A percentile compares a stretch with the other conserved stretches of the same genome.
These are phyloP conservation scores for Danio jaintianensis DNA, from an alignment of 2,797 vertebrate genomes.

Conservation along the genomic window DNA sequence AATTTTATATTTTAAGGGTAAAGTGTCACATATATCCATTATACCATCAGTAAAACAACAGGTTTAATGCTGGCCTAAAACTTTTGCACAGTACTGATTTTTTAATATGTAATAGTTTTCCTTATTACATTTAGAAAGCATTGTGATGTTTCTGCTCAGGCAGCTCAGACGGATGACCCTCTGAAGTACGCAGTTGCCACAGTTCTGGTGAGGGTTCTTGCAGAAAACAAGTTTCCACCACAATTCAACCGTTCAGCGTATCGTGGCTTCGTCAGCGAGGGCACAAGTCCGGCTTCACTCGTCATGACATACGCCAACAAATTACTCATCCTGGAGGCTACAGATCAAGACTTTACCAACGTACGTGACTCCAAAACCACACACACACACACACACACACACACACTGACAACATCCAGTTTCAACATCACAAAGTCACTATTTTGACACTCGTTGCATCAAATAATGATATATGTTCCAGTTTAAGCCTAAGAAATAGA, in stretches of 20 bases:
- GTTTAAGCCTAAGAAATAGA: neutral
- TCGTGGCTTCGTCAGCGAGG: slow-evolving; percentile 76
- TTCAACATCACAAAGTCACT: neutral
- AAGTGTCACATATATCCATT: too few relatives aligned
- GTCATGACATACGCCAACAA: slow-evolving; percentile 79
- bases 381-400: slow-evolving; percentile 30
- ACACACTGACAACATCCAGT: neutral
- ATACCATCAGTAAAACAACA: too few relatives aligned
- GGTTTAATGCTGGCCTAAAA: too few relatives aligned
- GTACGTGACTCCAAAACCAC: slow-evolving; percentile 66
- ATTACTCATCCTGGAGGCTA: slow-evolving; percentile 75
- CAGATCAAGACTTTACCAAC: slow-evolving; percentile 80
- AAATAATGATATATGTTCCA: neutral
- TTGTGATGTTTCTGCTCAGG: slow-evolving; percentile 68
- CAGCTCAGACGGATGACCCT: slow-evolving; percentile 81
- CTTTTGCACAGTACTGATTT: too few relatives aligned
- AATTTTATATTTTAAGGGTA: too few relatives aligned
- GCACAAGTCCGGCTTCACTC: slow-evolving; percentile 69
- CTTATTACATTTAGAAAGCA: neutral
- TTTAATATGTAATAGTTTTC: neutral
- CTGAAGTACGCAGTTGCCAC: slow-evolving; percentile 83
- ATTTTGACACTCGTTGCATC: neutral
- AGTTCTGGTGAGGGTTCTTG: slow-evolving; percentile 76
- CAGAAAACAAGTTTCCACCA: slow-evolving; percentile 77
- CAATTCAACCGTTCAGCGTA: slow-evolving; percentile 74